Conservation (phyloP, 23 tunicate genomes). For the Ciona savignyi region DNA sequence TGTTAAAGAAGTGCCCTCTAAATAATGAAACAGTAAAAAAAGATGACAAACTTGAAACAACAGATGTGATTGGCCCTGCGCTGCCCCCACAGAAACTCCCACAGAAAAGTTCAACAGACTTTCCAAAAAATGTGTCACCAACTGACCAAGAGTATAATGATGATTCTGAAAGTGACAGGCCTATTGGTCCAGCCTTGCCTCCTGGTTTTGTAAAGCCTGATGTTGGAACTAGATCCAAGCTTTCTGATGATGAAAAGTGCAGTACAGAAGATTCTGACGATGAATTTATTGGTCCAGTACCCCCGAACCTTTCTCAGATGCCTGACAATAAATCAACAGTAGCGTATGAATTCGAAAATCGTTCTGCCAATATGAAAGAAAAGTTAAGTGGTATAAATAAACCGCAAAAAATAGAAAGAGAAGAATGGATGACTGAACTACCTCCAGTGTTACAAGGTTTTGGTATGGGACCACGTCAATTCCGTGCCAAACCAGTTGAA, state of each 20-base stretch:
- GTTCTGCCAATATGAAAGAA: slow-evolving; percentile 45
- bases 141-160: too few relatives aligned
- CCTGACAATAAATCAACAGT: neutral
- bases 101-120: too few relatives aligned
- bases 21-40: too few relatives aligned
- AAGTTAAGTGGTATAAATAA: slow-evolving; percentile 37
- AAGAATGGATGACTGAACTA: slow-evolving; percentile 93
- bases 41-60: too few relatives aligned
- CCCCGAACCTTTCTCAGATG: neutral
- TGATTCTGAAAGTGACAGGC: too few relatives aligned
- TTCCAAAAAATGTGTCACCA: too few relatives aligned
- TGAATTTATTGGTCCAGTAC: neutral
- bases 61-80: too few relatives aligned
- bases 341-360: neutral
- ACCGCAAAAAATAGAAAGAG: slow-evolving; percentile 69
- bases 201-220: too few relatives aligned
- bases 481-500: slow-evolving; percentile 38
- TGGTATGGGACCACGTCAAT: slow-evolving; percentile 77
- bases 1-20: too few relatives aligned
- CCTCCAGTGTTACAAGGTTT: slow-evolving; percentile 83
- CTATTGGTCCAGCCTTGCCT: too few relatives aligned
- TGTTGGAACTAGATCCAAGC: too few relatives aligned
- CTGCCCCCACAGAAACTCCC: too few relatives aligned
- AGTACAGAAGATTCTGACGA: neutral
- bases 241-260: neutral